phyloP scores from a whole-genome alignment of 2,888 invertebrate species.

The Cistogaster globosa region DNA sequence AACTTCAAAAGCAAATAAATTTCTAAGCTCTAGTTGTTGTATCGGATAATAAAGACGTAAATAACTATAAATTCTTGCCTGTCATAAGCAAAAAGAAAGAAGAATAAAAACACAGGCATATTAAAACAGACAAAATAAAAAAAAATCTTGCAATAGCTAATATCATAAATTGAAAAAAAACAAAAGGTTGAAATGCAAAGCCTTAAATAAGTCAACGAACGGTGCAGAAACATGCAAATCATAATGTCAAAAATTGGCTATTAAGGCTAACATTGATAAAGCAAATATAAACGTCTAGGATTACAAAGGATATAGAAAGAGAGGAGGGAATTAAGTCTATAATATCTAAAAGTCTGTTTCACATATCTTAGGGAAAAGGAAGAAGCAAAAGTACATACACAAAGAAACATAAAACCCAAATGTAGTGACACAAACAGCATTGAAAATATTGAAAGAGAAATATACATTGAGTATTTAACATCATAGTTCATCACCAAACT shows the following conservation, averaged over 20 bases:
- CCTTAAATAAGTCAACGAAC: slow-evolving; percentile 5
- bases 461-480: slow-evolving; percentile 47
- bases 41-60: slow-evolving; percentile 4
- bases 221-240: not conserved
- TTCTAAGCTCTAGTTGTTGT: not conserved
- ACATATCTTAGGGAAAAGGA: slow-evolving; percentile 31
- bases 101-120: not conserved
- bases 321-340: not conserved
- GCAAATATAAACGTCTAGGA: not conserved
- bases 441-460: slow-evolving; percentile 32
- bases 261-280: slow-evolving; percentile 47
- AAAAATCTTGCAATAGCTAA: slow-evolving; percentile 42
- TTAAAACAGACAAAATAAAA: not conserved
- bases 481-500: slow-evolving; percentile 71
- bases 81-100: slow-evolving; percentile 11
- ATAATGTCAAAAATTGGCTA: slow-evolving; percentile 52
- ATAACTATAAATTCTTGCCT: slow-evolving; percentile 39
- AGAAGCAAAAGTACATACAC: not conserved
- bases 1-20: not conserved
- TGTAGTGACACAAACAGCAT: slow-evolving; percentile 39
- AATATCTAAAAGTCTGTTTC: slow-evolving; percentile 31
- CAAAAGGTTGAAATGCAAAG: slow-evolving; percentile 4
- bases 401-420: slow-evolving; percentile 21
- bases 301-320: not conserved
- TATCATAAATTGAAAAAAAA: slow-evolving; percentile 55